phyloP scores from a whole-genome alignment of 2,797 vertebrate species.

The Dendrocincla fuliginosa region DNA sequence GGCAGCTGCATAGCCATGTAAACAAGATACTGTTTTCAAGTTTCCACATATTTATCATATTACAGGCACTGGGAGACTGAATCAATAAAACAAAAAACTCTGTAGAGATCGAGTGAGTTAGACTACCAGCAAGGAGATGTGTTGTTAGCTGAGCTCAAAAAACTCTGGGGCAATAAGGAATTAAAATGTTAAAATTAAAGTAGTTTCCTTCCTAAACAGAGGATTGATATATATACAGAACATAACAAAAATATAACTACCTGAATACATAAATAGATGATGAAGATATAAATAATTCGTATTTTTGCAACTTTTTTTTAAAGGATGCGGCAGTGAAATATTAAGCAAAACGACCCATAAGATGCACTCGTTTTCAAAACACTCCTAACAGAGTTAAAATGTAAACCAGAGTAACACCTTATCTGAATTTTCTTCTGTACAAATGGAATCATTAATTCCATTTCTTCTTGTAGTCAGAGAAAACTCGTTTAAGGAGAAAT shows the following conservation, averaged over 20 bases:
- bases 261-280: neutral
- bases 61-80: conserved; percentile 24
- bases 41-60: conserved; percentile 70
- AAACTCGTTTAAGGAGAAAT: neutral
- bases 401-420: neutral
- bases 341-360: neutral
- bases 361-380: neutral
- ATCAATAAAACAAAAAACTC: conserved; percentile 54
- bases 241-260: neutral
- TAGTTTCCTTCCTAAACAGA: neutral
- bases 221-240: neutral
- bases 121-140: neutral
- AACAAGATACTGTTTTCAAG: conserved; percentile 67
- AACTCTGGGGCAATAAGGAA: neutral
- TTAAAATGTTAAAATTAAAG: neutral
- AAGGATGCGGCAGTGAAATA: neutral
- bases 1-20: conserved; percentile 62
- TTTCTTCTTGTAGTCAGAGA: neutral
- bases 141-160: neutral
- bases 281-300: neutral
- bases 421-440: neutral
- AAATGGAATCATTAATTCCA: neutral
- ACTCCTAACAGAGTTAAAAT: neutral
- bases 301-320: neutral
- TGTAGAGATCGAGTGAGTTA: neutral